Evolutionary conservation across 1,140 invertebrate genomes (phyloP).

Genomic region (Ceratina japonica): DNA sequence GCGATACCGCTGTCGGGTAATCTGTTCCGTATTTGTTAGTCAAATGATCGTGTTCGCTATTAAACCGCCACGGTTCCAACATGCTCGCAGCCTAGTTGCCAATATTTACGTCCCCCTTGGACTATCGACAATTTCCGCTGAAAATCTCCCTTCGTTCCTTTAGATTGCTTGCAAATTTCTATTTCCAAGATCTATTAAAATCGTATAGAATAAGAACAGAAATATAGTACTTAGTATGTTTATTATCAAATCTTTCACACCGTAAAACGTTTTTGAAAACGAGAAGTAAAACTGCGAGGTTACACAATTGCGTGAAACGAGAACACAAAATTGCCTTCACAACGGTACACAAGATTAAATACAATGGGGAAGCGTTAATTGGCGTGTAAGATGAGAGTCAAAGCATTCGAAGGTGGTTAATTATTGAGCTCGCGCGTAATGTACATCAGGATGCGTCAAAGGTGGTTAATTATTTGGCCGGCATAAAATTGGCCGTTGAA

Average conservation of each 20-base stretch:
- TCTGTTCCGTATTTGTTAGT: conserved; percentile 61
- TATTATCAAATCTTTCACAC: too few relatives aligned
- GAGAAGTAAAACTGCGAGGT: too few relatives aligned
- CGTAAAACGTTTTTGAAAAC: too few relatives aligned
- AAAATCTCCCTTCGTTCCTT: conserved; percentile 33
- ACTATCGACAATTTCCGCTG: neutral
- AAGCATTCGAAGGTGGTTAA: neutral
- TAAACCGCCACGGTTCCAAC: conserved; percentile 38
- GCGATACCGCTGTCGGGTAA: conserved; percentile 32
- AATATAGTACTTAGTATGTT: too few relatives aligned
- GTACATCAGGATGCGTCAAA: neutral
- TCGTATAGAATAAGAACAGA: too few relatives aligned
- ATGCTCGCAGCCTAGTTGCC: conserved; percentile 20
- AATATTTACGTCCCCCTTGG: conserved; percentile 49
- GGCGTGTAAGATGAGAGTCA: neutral
- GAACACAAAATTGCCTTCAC: too few relatives aligned
- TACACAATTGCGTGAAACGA: too few relatives aligned
- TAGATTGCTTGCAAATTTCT: neutral
- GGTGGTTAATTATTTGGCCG: neutral
- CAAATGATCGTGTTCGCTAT: conserved; percentile 56
- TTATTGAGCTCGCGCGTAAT: neutral
- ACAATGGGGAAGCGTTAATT: neutral
- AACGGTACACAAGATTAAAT: neutral
- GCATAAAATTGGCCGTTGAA: neutral
- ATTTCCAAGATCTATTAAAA: too few relatives aligned